Conservation (phyloP, 2,113 vertebrate species). For the Petromus typicus region DNA sequence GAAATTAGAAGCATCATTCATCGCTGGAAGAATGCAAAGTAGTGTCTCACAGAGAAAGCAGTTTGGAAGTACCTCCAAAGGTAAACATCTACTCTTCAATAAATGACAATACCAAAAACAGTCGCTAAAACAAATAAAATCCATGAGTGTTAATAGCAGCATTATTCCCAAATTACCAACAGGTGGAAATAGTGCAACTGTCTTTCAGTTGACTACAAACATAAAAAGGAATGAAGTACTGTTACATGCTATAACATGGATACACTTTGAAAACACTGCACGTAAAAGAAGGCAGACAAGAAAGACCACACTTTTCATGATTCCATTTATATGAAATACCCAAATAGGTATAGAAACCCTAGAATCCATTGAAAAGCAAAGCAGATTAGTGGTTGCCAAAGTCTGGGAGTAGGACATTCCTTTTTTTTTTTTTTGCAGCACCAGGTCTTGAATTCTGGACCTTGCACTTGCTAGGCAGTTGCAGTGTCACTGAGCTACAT, state of each 20-base stretch:
- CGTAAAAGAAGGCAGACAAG: constrained; percentile 9
- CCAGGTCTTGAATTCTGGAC: too few relatives aligned
- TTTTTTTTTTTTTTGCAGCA: too few relatives aligned
- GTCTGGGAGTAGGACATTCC: neutral
- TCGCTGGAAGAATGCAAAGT: neutral
- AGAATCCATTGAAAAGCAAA: constrained; percentile 15
- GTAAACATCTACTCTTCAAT: neutral
- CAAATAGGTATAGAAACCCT: neutral
- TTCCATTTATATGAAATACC: constrained; percentile 1
- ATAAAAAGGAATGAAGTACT: neutral
- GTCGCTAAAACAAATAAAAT: neutral
- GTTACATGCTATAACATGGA: neutral
- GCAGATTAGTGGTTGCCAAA: neutral
- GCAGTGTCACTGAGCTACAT: too few relatives aligned
- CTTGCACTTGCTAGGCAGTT: too few relatives aligned
- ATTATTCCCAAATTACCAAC: constrained; percentile 7
- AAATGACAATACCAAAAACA: constrained; percentile 14
- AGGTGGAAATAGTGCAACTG: neutral
- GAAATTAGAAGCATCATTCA: neutral
- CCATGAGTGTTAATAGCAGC: neutral
- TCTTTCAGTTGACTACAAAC: neutral
- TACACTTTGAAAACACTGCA: neutral
- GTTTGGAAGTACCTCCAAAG: neutral
- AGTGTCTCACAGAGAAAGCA: neutral
- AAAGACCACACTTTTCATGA: neutral